These are phyloP conservation scores for Cynopterus brachyotis DNA, from an alignment of 2,113 vertebrate species.

Conservation along the genomic window DNA sequence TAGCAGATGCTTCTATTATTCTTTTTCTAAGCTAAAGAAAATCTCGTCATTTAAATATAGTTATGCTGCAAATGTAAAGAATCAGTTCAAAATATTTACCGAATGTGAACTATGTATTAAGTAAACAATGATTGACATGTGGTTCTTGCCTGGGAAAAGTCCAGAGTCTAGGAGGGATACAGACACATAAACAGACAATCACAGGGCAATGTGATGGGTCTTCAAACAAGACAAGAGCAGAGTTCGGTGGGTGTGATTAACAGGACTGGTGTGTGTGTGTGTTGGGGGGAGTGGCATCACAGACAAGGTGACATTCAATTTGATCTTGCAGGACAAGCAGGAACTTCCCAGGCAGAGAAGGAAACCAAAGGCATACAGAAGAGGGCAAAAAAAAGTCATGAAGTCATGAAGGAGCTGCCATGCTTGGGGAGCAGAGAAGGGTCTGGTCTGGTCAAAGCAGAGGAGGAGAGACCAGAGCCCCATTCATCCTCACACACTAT, in stretches of 20 bases:
- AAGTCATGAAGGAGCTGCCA: not conserved
- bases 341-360: slow-evolving; percentile 17
- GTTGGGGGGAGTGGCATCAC: not conserved
- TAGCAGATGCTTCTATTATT: not conserved
- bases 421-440: not conserved
- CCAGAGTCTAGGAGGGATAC: not conserved
- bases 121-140: not conserved
- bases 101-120: not conserved
- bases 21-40: slow-evolving; percentile 36
- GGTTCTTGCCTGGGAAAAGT: not conserved
- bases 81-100: slow-evolving; percentile 40
- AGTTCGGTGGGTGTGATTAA: not conserved
- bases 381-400: not conserved
- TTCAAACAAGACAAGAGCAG: slow-evolving; percentile 31
- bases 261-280: not conserved
- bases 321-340: slow-evolving; percentile 4
- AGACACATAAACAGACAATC: not conserved
- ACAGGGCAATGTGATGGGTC: not conserved
- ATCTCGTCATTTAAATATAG: not conserved
- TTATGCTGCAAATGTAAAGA: not conserved
- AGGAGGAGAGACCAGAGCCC: not conserved
- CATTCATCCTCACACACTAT: not conserved
- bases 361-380: not conserved
- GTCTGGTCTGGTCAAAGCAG: not conserved
- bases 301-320: not conserved